These are phyloP conservation scores for Orbicella faveolata DNA, from an alignment of 64 coral and sea anemone species.

Conservation along the genomic window DNA sequence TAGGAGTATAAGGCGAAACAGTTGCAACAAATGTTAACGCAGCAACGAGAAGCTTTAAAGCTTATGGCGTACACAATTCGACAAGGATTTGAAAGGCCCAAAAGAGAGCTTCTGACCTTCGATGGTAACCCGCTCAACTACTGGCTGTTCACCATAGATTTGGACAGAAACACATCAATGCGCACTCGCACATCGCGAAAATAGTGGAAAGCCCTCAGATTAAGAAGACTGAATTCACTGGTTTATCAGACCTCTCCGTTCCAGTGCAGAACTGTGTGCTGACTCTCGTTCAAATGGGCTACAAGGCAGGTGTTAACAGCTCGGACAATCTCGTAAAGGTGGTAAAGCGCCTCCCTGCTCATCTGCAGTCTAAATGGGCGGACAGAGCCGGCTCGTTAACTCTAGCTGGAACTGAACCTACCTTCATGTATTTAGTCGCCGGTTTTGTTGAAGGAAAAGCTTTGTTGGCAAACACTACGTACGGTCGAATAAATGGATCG, in stretches of 20 bases:
- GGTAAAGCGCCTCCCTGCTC: constrained; percentile 12
- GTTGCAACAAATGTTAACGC: background rate
- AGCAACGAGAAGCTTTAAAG: background rate
- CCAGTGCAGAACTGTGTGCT: background rate
- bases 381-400: constrained; percentile 12
- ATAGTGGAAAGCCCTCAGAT: constrained; percentile 7
- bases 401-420: constrained; percentile 11
- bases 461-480: constrained; percentile 37
- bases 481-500: constrained; percentile 10
- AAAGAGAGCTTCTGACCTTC: constrained; percentile 19
- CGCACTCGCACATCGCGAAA: background rate
- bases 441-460: constrained; percentile 22
- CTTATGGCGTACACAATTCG: background rate
- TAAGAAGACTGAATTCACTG: background rate
- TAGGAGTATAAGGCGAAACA: background rate
- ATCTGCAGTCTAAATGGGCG: background rate
- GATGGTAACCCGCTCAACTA: constrained; percentile 35
- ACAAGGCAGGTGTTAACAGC: background rate
- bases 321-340: constrained; percentile 23
- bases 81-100: constrained; percentile 21
- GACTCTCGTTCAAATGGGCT: background rate
- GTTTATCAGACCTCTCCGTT: background rate
- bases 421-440: background rate
- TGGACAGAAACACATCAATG: constrained; percentile 29
- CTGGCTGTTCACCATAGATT: constrained; percentile 32